phyloP scores from a whole-genome alignment of 2,113 vertebrate genomes.

The Empidonax traillii region DNA sequence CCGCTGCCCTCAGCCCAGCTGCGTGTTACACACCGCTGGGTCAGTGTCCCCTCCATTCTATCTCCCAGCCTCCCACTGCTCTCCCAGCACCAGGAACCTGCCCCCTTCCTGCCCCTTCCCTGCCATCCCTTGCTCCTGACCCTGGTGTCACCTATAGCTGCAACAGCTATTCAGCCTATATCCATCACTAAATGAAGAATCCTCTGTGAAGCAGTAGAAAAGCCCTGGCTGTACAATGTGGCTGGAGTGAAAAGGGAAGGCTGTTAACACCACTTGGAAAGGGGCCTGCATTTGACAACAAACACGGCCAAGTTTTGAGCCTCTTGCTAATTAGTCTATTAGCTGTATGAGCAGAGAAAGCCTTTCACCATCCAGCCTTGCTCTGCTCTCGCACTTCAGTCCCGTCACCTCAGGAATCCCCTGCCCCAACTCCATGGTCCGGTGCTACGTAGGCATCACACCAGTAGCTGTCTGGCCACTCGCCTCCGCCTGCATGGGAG shows the following conservation, averaged over 20 bases:
- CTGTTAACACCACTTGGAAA: slow-evolving; percentile 57
- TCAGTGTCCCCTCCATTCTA: not conserved
- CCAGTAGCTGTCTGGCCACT: slow-evolving; percentile 27
- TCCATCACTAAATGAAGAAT: slow-evolving; percentile 36
- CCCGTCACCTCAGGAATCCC: slow-evolving; percentile 37
- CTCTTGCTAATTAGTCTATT: slow-evolving; percentile 56
- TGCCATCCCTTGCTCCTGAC: not conserved
- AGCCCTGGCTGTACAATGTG: slow-evolving; percentile 8
- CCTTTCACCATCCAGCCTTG: not conserved
- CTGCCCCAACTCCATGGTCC: not conserved
- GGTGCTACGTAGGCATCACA: slow-evolving; percentile 62
- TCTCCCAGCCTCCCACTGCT: not conserved
- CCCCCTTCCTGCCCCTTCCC: not conserved
- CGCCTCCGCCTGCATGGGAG: not conserved
- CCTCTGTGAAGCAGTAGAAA: slow-evolving; percentile 18
- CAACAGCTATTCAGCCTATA: slow-evolving; percentile 40
- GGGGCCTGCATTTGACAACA: slow-evolving; percentile 54
- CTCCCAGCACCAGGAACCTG: not conserved
- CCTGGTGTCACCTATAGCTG: slow-evolving; percentile 18
- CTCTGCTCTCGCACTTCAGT: not conserved
- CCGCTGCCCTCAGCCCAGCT: not conserved
- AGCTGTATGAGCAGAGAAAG: slow-evolving; percentile 35
- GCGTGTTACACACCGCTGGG: fast-evolving
- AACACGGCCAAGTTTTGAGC: slow-evolving; percentile 38
- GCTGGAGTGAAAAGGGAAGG: slow-evolving; percentile 22